Conservation (phyloP, 2,113 vertebrate species). For the Pristiophorus japonicus region DNA sequence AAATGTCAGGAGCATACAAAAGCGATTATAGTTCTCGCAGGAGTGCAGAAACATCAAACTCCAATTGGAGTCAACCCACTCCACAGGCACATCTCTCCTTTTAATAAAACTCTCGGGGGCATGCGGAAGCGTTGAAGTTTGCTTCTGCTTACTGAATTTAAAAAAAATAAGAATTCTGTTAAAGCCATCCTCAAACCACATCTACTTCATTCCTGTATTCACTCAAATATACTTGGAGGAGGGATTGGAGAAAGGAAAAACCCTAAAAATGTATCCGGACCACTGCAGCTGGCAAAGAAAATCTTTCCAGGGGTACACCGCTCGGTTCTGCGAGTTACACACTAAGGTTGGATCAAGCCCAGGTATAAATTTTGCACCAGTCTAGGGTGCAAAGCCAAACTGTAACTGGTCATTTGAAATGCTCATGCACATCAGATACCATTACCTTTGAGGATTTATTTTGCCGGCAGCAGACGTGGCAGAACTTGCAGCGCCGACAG, state of each 20-base stretch:
- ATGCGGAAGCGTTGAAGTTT: not conserved
- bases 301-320: not conserved
- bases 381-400: not conserved
- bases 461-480: constrained; percentile 90
- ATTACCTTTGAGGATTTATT: constrained; percentile 90
- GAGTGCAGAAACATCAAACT: too few relatives aligned
- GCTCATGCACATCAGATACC: not conserved
- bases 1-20: not conserved
- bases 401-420: not conserved
- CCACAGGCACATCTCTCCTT: not conserved
- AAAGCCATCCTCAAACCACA: not conserved
- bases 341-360: not conserved
- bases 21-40: too few relatives aligned
- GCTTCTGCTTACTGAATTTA: not conserved
- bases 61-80: not conserved
- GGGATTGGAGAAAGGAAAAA: not conserved
- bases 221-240: not conserved
- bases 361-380: not conserved
- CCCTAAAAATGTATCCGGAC: not conserved
- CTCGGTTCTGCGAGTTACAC: not conserved
- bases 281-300: not conserved
- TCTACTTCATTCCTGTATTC: not conserved
- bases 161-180: not conserved
- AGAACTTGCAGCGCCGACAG: constrained; percentile 92
- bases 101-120: not conserved